A percentile compares a stretch with the other conserved stretches of the same genome.
phyloP scores from a whole-genome alignment of 2,113 vertebrate species.

The Mirounga angustirostris region DNA sequence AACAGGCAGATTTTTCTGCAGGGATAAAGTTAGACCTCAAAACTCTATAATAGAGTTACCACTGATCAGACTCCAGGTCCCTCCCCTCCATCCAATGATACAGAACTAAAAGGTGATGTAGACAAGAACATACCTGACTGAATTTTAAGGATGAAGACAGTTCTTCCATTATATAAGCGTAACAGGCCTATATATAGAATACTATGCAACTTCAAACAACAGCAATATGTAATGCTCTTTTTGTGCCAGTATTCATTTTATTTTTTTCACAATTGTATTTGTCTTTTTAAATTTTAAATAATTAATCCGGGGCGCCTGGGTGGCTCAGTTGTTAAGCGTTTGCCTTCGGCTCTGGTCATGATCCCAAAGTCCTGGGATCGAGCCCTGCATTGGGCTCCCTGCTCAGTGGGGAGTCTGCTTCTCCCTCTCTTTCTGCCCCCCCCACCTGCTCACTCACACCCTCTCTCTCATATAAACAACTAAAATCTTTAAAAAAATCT shows the following conservation, averaged over 20 bases:
- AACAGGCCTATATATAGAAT: not conserved
- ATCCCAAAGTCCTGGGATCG: not conserved
- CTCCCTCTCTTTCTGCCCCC: not conserved
- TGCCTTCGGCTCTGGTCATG: not conserved
- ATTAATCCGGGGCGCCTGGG: not conserved
- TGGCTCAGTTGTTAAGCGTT: not conserved
- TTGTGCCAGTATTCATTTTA: not conserved
- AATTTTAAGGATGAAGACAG: not conserved
- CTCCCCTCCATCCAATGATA: not conserved
- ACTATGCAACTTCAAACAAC: not conserved
- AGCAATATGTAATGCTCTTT: not conserved
- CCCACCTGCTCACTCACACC: not conserved
- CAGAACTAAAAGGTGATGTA: not conserved
- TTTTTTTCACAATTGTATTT: not conserved
- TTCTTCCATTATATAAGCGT: not conserved
- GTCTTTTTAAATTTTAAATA: slow-evolving; percentile 42
- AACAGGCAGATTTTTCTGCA: not conserved
- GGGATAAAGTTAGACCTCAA: not conserved
- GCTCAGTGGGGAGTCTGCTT: not conserved
- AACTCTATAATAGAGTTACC: not conserved
- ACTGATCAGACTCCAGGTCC: not conserved
- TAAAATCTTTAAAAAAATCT: not conserved
- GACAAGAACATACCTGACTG: not conserved
- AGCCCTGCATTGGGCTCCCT: not conserved
- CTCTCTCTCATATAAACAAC: too few relatives aligned